These are phyloP conservation scores for Drosophila kuntzei DNA, from an alignment of 2,888 invertebrate genomes.

Conservation along the genomic window DNA sequence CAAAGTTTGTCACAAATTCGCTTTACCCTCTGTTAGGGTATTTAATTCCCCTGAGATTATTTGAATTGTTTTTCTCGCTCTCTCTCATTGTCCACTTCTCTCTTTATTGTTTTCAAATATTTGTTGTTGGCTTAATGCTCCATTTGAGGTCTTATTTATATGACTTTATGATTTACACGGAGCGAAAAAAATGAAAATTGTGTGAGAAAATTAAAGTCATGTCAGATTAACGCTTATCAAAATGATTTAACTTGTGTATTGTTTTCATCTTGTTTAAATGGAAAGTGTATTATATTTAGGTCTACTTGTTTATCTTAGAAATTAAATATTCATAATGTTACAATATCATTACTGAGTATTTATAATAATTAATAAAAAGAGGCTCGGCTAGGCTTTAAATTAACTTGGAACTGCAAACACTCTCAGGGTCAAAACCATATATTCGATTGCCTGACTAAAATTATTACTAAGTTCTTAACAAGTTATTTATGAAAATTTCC, in stretches of 20 bases:
- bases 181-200: constrained; percentile 10
- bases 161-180: constrained; percentile 25
- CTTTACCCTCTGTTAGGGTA: not conserved
- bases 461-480: too few species aligned
- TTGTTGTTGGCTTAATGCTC: constrained; percentile 26
- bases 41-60: not conserved
- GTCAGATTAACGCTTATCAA: constrained; percentile 30
- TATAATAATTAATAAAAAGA: not conserved
- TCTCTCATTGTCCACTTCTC: not conserved
- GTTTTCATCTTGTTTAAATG: not conserved
- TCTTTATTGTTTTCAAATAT: constrained; percentile 46
- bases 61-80: not conserved
- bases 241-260: constrained; percentile 8
- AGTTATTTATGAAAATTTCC: too few species aligned
- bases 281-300: not conserved
- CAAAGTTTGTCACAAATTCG: not conserved
- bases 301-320: not conserved
- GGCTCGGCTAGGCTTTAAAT: not conserved
- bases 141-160: constrained; percentile 13
- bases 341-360: not conserved
- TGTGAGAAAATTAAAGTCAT: constrained; percentile 25
- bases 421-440: too few species aligned
- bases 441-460: too few species aligned
- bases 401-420: too few species aligned
- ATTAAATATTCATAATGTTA: not conserved